A percentile compares a stretch with the other conserved stretches of the same genome.
These are phyloP conservation scores for Platorchestia sp. DNA, from an alignment of 1,140 invertebrate species.

Conservation along the genomic window DNA sequence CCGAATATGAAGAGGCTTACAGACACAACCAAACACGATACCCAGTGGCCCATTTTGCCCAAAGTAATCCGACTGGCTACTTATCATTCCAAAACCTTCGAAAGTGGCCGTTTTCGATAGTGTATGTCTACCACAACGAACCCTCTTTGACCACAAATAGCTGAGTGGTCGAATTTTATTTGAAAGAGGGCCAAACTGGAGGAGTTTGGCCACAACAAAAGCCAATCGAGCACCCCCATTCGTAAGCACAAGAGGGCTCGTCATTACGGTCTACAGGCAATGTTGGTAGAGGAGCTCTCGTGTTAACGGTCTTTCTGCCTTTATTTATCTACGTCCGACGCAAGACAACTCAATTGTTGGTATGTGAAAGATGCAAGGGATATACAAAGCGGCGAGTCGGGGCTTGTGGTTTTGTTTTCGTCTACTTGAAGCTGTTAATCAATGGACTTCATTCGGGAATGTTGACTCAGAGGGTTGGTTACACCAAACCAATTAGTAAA, in stretches of 20 bases:
- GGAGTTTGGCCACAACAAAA: too few relatives aligned
- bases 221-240: too few relatives aligned
- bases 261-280: background rate
- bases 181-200: too few relatives aligned
- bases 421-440: background rate
- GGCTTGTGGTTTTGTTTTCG: background rate
- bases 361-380: background rate
- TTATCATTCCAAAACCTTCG: too few relatives aligned
- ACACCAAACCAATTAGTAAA: too few relatives aligned
- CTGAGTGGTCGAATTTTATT: too few relatives aligned
- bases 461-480: too few relatives aligned
- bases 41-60: too few relatives aligned
- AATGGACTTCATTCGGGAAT: background rate
- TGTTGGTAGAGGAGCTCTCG: background rate
- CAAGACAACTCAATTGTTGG: background rate
- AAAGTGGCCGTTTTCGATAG: too few relatives aligned
- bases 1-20: background rate
- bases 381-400: background rate
- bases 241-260: background rate
- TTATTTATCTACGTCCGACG: background rate
- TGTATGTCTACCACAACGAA: too few relatives aligned
- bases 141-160: too few relatives aligned
- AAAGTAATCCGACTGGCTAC: too few relatives aligned
- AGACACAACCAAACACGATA: background rate
- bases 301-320: background rate